Base-by-base conservation (phyloP, 2,113 vertebrate species). In the Trichomycterus rosablanca region DNA sequence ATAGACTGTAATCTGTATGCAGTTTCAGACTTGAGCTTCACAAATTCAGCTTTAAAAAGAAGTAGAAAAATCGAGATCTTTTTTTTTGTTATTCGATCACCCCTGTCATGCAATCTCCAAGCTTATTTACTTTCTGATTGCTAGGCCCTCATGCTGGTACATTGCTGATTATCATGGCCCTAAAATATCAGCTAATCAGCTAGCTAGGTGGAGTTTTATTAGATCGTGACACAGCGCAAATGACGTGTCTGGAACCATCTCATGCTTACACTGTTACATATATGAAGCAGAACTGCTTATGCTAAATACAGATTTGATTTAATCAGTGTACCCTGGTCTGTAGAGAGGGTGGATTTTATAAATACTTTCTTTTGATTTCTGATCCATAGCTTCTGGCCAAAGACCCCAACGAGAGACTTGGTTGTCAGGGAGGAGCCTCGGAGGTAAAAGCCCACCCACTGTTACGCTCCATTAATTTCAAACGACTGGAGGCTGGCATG, bases 401-500 rank as follows among this genome's bases (percentile, higher is more conserved):
- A 83, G 92, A 97, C 49, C 94, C 95, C 1, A 35, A 74, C 0
- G 87, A 91, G 65, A 88, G 96, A 63, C 68, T 97, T 40, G 95
- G 93, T 45, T 92, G 92, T 71, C 77, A 83, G 45, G 94, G 90
- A 43, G 88, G 93, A 3, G 93, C 95, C 39, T 80, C 83, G 0
- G 95, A 97, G 49, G 92, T 98, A 67, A 98, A 97, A 83, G 90
- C 84, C 7, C 94, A 98, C 32, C 80, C 84, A 20, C 86, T 98
- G 65, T 97, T 98, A 74, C 89, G 89, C 60, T 86, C 89, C 73
- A 88, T 99, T 62, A 98, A 99, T 82, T 99, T 99, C 78, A 95
- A 87, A 74, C 86, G 96, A 1, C 85, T 99, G 68, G 92, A 93
- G 83, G 96, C 96, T 0, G 95, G 95, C 62, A 99, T 97, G 87